Base-by-base conservation (phyloP, 1,140 invertebrate species). In the Cryptotermes secundus region DNA sequence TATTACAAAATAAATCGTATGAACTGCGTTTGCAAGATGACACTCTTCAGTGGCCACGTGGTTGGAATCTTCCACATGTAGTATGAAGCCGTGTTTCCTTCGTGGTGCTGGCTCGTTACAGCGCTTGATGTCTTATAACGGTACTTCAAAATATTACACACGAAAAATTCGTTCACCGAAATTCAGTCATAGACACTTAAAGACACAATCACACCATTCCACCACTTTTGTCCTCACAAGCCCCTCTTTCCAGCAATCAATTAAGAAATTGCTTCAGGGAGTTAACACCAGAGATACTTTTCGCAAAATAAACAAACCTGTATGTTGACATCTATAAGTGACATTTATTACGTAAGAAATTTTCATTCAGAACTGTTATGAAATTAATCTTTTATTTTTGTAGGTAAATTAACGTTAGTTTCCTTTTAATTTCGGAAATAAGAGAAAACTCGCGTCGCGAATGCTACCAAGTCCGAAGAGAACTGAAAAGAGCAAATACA, bases 401-500 rank as follows among this genome's bases (percentile, higher is more conserved):
- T 22, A 49, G 59, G 1, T 26, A 4, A 65, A 59, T 59, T 3
- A 59, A 10, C 19, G 6, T 72, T 19, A 12, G 59, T 72, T 72
- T 72, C 59, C n/a, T 31, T n/a, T 59, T 59, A 4, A 59, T 19
- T 59, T 72, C 59, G 26, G n/a, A 72, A 72, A n/a, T 72, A 72
- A 72, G 10, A n/a, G 26, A 26, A 72, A 72, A 72, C 59, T 72
- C n/a, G 59, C 59, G 59, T n/a, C 12, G n/a, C 14, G n/a, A n/a
- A 31, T 72, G n/a, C n/a, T 72, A 49, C 45, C 14, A n/a, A 72
- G 7, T 72, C n/a, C 59, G 59, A 72, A n/a, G 26, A 31, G 6
- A 72, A 72, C 59, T 72, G 26, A 72, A 72, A 72, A 72, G 26
- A 72, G 59, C 59, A 72, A 72, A 72, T 31, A 72, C 59, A 72